Evolutionary conservation across 2,888 invertebrate genomes (phyloP).

Genomic region (Drosophila setosimentum): DNA sequence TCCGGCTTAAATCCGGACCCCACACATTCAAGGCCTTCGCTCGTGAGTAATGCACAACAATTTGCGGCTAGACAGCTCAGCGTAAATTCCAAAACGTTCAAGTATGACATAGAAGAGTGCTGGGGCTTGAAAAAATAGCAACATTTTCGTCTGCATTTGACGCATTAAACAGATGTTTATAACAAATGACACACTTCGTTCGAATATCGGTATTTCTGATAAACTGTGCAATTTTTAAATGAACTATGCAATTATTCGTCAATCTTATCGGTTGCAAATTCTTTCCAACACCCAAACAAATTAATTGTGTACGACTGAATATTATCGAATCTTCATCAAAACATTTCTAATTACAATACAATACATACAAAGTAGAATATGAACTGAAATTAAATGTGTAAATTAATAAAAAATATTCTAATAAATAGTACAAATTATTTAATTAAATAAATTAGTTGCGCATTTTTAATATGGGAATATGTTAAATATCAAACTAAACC

Average conservation of each 20-base stretch:
- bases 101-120: slow-evolving; percentile 2
- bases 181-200: slow-evolving; percentile 1
- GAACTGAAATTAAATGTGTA: too few species aligned
- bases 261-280: too few species aligned
- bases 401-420: too few species aligned
- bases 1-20: slow-evolving; percentile 6
- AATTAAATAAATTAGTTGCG: not conserved
- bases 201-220: not conserved
- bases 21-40: not conserved
- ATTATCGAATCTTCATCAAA: not conserved
- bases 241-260: not conserved
- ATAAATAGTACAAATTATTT: not conserved
- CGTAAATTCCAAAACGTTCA: slow-evolving; percentile 33
- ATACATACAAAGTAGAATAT: too few species aligned
- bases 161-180: not conserved
- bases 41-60: slow-evolving; percentile 33
- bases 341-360: not conserved
- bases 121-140: not conserved
- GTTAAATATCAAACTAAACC: not conserved
- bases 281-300: not conserved
- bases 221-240: not conserved
- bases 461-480: not conserved
- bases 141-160: slow-evolving; percentile 6
- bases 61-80: slow-evolving; percentile 21
- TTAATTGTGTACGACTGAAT: not conserved